Evolutionary conservation across 2,888 invertebrate genomes (phyloP), one percentile per base, ranked within the genome.

Genomic region (Rambutsinella grinnellia): DNA sequence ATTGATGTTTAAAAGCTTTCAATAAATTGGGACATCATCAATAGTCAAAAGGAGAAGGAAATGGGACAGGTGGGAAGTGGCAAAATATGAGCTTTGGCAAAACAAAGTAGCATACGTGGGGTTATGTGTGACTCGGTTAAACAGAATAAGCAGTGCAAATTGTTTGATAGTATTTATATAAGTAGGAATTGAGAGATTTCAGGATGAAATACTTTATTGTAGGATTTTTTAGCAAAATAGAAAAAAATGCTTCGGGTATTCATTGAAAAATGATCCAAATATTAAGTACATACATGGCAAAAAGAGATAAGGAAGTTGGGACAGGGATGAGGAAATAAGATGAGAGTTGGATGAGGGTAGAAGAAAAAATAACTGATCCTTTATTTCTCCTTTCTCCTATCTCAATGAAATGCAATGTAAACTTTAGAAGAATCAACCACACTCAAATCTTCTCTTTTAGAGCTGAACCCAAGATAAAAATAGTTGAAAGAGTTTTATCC

Each of bases 251-350:
- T 67, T 24, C 24, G 24, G 74, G 74, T 66, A 19, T 67, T 67
- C 51, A 8, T 19, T 3, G 56, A 66, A 75, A 67, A 44, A 63
- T 75, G 62, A 68, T 75, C 68, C 3, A n/a, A n/a, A n/a, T n/a
- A n/a, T n/a, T n/a, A n/a, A n/a, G n/a, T n/a, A n/a, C n/a, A n/a
- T n/a, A n/a, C n/a, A n/a, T n/a, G n/a, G n/a, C n/a, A 36, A 36
- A 36, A 36, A 36, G 36, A 13, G 36, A 8, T 5, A 36, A 13
- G 36, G 36, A 63, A 63, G 49, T 56, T 19, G 62, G 44, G 61
- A 67, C 56, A 67, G 60, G 74, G 67, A 74, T 63, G 57, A 75
- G 68, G 63, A 62, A 66, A 72, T 65, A 74, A 56, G 72, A 72
- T 60, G 66, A 54, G 60, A 44, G 3, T 10, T 19, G 19, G 13